Conservation (phyloP, 2,888 invertebrate species). For the Lithophane leautieri region DNA sequence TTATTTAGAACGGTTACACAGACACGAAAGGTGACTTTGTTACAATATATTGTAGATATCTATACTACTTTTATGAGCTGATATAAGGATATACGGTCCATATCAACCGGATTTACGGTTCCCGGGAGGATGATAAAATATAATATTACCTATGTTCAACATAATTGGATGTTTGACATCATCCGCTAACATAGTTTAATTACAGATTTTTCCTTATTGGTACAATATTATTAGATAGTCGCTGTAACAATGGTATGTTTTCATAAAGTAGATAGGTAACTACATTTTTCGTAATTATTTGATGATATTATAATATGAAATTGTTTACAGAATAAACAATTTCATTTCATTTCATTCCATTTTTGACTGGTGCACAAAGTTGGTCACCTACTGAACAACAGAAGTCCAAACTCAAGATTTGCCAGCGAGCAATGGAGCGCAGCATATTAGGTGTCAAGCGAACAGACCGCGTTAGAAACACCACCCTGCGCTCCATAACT, state of each 20-base stretch:
- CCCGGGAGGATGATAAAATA: slow-evolving; percentile 5
- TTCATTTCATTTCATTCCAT: too few species aligned
- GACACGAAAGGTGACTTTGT: background rate
- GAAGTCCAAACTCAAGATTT: too few species aligned
- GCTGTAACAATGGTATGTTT: slow-evolving; percentile 1
- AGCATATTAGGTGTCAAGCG: too few species aligned
- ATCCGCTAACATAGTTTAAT: slow-evolving; percentile 22
- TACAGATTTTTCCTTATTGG: slow-evolving; percentile 33
- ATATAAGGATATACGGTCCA: slow-evolving; percentile 4
- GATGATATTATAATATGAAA: background rate
- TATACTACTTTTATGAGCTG: background rate
- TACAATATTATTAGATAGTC: slow-evolving; percentile 16
- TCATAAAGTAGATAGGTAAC: background rate
- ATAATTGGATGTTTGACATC: slow-evolving; percentile 29
- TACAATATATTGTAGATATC: background rate
- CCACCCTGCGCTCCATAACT: too few species aligned
- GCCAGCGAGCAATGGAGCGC: too few species aligned
- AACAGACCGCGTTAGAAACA: too few species aligned
- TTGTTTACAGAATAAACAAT: too few species aligned
- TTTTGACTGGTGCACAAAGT: too few species aligned
- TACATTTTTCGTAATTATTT: background rate
- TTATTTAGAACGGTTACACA: too few species aligned
- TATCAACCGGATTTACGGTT: slow-evolving; percentile 7
- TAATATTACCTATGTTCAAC: slow-evolving; percentile 12
- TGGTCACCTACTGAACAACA: too few species aligned